phyloP scores from a whole-genome alignment of 2,797 vertebrate genomes.

The Acrocephalus scirpaceus region DNA sequence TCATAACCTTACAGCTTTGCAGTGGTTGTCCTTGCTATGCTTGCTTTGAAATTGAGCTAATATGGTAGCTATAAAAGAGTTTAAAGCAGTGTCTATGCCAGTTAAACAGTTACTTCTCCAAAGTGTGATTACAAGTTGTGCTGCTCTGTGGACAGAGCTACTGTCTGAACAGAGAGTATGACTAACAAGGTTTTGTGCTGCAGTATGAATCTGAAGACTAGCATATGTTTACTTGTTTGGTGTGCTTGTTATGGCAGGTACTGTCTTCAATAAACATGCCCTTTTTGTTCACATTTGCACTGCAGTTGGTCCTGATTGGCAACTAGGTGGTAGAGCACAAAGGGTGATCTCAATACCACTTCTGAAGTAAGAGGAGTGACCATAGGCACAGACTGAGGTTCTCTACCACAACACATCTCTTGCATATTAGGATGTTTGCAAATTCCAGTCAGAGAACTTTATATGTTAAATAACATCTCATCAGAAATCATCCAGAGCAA shows the following conservation, averaged over 20 bases:
- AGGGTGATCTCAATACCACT: not conserved
- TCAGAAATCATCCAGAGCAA: not conserved
- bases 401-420: not conserved
- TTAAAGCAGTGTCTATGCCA: not conserved
- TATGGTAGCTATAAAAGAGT: not conserved
- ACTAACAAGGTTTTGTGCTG: not conserved
- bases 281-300: not conserved
- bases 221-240: not conserved
- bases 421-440: not conserved
- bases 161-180: not conserved
- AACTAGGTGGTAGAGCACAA: not conserved
- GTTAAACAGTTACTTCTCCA: not conserved
- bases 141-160: not conserved
- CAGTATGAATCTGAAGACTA: not conserved
- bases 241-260: not conserved
- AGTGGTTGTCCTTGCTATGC: not conserved
- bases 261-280: not conserved
- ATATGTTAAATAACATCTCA: not conserved
- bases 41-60: not conserved
- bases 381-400: not conserved
- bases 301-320: not conserved
- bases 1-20: not conserved
- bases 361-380: not conserved
- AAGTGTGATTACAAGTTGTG: not conserved
- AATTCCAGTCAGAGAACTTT: not conserved